phyloP scores from a whole-genome alignment of 2,113 vertebrate species.

The Stercorarius parasiticus region DNA sequence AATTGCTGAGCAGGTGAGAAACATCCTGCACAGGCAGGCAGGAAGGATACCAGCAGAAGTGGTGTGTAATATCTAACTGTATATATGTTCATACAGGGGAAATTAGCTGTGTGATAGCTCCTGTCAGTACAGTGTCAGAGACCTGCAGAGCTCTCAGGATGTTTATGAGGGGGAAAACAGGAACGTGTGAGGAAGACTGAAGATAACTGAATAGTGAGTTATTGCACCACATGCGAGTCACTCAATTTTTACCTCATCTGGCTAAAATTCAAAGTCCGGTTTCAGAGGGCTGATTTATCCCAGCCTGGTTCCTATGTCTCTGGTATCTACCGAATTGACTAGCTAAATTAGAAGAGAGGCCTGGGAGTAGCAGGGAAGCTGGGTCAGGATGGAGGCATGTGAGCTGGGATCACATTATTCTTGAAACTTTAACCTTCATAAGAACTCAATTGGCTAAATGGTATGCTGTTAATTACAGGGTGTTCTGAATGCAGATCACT shows the following conservation, averaged over 20 bases:
- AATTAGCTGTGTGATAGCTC: background rate
- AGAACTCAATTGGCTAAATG: background rate
- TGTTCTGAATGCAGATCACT: background rate
- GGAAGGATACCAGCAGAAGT: background rate
- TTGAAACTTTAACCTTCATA: background rate
- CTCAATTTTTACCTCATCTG: background rate
- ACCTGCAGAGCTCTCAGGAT: background rate
- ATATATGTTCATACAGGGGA: background rate
- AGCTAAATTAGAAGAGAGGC: background rate
- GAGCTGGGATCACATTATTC: background rate
- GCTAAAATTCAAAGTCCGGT: background rate
- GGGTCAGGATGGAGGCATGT: background rate
- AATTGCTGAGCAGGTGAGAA: slow-evolving; percentile 13
- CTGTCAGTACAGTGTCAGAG: background rate
- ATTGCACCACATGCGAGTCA: background rate
- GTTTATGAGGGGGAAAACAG: background rate
- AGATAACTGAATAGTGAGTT: background rate
- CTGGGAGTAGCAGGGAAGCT: background rate
- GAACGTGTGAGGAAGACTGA: background rate
- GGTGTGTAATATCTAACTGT: background rate
- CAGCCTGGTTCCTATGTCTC: background rate
- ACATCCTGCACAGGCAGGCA: background rate
- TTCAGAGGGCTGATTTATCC: background rate
- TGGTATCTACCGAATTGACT: background rate
- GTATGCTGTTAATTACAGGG: background rate